Evolutionary conservation across 23 tunicate genomes (phyloP), one percentile per base, ranked within the genome.

Genomic region (Phallusia fumigata): DNA sequence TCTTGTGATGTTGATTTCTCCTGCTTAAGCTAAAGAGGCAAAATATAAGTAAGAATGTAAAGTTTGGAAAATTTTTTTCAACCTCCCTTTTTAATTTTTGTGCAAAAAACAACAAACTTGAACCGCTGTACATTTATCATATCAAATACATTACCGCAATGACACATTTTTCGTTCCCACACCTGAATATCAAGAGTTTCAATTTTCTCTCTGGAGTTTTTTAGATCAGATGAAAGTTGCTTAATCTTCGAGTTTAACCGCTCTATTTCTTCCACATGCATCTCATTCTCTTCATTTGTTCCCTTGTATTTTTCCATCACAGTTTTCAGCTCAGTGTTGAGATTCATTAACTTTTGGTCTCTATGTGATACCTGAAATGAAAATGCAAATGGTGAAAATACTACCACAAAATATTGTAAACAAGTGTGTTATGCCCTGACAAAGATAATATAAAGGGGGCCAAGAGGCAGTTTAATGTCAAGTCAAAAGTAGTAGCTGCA

Each of bases 221-320:
- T 92, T 65, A 87, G 45, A 0, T 92, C 91, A 0, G 79, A 47
- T 24, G 30, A 31, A 15, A 75, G 85, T 65, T 80, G 84, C 73
- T 86, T 84, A 33, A 87, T 45, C 65, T 84, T 84, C 8, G 85
- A 47, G 33, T 84, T 92, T 32, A 87, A 51, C 44, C 86, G 80
- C 18, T 92, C 88, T 18, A 92, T 79, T 65, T 92, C 97, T 24
- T 85, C 86, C 6, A 83, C 83, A 69, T 83, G 91, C 88, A 84
- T 83, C 35, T 92, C 86, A 65, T 82, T 83, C 44, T 92, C 91
- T 45, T 92, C 91, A 53, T 84, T 81, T 75, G 90, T 84, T 83
- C 97, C 97, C 44, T 92, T 90, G 80, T 51, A 87, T 35, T 87
- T 86, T 49, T 92, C 91, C 18, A 76, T 53, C 33, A 87, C 74